These are phyloP conservation scores for Macrophya alboannulata DNA, from an alignment of 2,888 invertebrate genomes.

Conservation along the genomic window DNA sequence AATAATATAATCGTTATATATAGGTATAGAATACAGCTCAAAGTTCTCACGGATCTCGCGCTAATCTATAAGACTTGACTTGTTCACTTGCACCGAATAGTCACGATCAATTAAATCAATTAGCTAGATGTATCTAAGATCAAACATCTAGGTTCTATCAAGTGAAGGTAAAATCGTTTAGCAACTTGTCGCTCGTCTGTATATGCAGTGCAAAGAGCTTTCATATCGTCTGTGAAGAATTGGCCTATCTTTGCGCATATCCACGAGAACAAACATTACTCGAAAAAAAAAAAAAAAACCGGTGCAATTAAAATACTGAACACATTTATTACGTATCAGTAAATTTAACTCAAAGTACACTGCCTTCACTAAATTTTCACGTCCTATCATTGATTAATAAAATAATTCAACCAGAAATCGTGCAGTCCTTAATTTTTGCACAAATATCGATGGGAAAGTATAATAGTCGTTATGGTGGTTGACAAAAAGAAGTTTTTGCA, in stretches of 20 bases:
- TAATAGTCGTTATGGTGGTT: neutral
- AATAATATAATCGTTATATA: neutral
- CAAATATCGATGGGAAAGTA: no score
- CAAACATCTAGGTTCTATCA: neutral
- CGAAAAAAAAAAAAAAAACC: neutral
- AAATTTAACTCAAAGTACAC: neutral
- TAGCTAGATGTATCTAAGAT: conserved; percentile 5
- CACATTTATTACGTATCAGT: neutral
- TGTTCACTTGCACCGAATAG: conserved; percentile 30
- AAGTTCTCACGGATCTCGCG: conserved; percentile 32
- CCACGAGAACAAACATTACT: neutral
- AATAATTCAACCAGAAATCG: no score
- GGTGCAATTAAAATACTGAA: neutral
- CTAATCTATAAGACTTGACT: neutral
- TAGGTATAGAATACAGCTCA: neutral
- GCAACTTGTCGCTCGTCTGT: neutral
- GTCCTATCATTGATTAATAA: no score
- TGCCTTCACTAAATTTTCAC: no score
- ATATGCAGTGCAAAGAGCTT: neutral
- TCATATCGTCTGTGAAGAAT: neutral
- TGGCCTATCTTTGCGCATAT: neutral
- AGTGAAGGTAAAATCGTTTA: conserved; percentile 26
- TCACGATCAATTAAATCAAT: conserved; percentile 50
- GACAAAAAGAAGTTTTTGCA: neutral
- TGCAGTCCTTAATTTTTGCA: no score